These are phyloP conservation scores for Oryzias sinensis DNA, from an alignment of 2,797 vertebrate species.

Conservation along the genomic window DNA sequence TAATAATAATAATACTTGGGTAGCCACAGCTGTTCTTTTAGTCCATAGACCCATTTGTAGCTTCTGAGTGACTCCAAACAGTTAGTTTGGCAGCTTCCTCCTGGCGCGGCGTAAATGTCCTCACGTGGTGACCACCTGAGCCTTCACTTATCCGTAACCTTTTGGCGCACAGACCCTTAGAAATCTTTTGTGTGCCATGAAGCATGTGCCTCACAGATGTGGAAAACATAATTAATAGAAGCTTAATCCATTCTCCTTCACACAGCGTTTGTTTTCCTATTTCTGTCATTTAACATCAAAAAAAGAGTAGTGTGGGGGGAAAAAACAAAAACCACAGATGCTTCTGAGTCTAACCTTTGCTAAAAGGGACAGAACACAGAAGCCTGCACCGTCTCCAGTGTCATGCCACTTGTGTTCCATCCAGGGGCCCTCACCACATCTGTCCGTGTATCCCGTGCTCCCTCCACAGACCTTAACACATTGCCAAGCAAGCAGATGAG, in stretches of 20 bases:
- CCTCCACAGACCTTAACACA: constrained; percentile 27
- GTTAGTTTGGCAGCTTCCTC: constrained; percentile 30
- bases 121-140: constrained; percentile 61
- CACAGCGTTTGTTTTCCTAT: not conserved
- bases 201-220: constrained; percentile 27
- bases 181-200: constrained; percentile 6
- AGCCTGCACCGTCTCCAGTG: constrained; percentile 17
- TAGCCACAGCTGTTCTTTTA: constrained; percentile 22
- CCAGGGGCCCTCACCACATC: constrained; percentile 64
- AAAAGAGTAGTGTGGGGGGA: constrained; percentile 13
- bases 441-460: constrained; percentile 38
- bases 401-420: constrained; percentile 48
- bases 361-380: constrained; percentile 40
- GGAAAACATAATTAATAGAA: constrained; percentile 15
- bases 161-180: constrained; percentile 21
- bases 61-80: constrained; percentile 22
- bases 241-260: not conserved
- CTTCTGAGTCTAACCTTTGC: constrained; percentile 14
- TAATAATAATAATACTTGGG: too few relatives aligned
- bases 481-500: constrained; percentile 65
- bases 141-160: constrained; percentile 29
- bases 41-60: constrained; percentile 23
- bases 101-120: constrained; percentile 30
- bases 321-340: constrained; percentile 14
- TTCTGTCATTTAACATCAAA: constrained; percentile 3